Conservation (phyloP, 1,140 invertebrate genomes). For the Drosophila azteca region DNA sequence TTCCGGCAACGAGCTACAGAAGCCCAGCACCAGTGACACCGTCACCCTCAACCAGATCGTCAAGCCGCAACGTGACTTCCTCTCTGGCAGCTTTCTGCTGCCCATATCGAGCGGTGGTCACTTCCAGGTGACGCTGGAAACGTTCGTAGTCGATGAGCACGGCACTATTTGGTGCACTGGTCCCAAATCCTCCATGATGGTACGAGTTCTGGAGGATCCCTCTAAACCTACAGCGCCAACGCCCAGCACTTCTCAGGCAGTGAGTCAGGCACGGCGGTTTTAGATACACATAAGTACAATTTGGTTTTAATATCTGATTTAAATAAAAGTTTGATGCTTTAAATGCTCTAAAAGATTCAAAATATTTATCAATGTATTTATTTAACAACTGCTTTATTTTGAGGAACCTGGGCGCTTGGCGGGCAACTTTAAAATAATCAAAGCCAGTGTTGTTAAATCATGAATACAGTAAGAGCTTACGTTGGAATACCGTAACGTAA, state of each 20-base stretch:
- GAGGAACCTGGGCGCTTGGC: no score
- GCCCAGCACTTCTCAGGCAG: slow-evolving; percentile 59
- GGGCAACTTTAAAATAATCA: no score
- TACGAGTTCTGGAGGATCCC: slow-evolving; percentile 81
- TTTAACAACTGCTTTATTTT: no score
- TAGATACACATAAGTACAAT: slow-evolving; percentile 13
- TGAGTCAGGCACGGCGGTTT: slow-evolving; percentile 69
- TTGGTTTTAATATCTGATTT: background rate
- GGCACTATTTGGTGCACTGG: slow-evolving; percentile 82
- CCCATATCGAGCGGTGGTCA: slow-evolving; percentile 81
- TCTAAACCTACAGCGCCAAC: slow-evolving; percentile 60
- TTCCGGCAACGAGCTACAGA: slow-evolving; percentile 82
- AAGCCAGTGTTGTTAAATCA: no score
- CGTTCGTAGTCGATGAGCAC: slow-evolving; percentile 81
- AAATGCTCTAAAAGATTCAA: no score
- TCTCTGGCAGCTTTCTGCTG: slow-evolving; percentile 91
- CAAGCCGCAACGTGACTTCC: slow-evolving; percentile 91
- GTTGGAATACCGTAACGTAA: no score
- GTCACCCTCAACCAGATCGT: slow-evolving; percentile 87
- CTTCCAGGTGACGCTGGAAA: slow-evolving; percentile 82
- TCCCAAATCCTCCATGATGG: slow-evolving; percentile 80
- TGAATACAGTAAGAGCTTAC: no score
- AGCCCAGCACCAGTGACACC: slow-evolving; percentile 72
- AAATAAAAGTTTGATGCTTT: no score
- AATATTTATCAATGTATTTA: background rate